Conservation (phyloP, 2,797 vertebrate genomes). For the Clarias laeviceps region DNA sequence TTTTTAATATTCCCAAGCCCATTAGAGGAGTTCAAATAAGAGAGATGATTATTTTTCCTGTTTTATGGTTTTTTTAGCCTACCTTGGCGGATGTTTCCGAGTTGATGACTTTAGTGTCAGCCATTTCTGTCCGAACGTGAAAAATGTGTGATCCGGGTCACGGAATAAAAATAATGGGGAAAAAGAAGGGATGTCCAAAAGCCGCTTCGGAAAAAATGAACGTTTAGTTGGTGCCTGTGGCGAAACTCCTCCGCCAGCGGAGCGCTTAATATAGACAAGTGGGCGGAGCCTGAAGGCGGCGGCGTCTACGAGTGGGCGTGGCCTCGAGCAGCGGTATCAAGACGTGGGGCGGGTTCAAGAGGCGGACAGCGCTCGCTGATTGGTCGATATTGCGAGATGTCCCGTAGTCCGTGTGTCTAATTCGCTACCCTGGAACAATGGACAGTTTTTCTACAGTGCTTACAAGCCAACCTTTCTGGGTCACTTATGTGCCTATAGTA, state of each 20-base stretch:
- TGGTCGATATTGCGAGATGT: slow-evolving; percentile 55
- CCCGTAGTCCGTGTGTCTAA: slow-evolving; percentile 43
- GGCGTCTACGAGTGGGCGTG: background rate
- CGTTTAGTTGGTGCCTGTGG: slow-evolving; percentile 63
- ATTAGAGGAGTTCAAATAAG: background rate
- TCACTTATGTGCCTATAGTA: slow-evolving; percentile 61
- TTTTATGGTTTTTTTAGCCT: background rate
- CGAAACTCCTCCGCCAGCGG: slow-evolving; percentile 56
- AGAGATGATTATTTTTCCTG: background rate
- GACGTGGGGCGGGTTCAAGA: slow-evolving; percentile 61
- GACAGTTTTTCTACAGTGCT: slow-evolving; percentile 64
- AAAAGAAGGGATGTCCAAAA: slow-evolving; percentile 49
- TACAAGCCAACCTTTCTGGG: slow-evolving; percentile 54
- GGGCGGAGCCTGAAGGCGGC: slow-evolving; percentile 60
- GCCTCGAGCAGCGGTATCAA: background rate
- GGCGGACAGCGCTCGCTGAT: slow-evolving; percentile 53
- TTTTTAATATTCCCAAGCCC: slow-evolving; percentile 8
- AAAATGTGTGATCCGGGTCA: slow-evolving; percentile 51
- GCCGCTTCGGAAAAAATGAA: slow-evolving; percentile 47
- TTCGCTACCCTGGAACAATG: slow-evolving; percentile 69
- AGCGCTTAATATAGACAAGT: slow-evolving; percentile 65
- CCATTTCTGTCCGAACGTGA: slow-evolving; percentile 61
- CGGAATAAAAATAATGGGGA: slow-evolving; percentile 54
- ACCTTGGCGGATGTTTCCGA: slow-evolving; percentile 66
- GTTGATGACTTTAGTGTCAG: slow-evolving; percentile 69